phyloP scores from a whole-genome alignment of 2,888 invertebrate genomes.

The Dicyrtomina minuta region DNA sequence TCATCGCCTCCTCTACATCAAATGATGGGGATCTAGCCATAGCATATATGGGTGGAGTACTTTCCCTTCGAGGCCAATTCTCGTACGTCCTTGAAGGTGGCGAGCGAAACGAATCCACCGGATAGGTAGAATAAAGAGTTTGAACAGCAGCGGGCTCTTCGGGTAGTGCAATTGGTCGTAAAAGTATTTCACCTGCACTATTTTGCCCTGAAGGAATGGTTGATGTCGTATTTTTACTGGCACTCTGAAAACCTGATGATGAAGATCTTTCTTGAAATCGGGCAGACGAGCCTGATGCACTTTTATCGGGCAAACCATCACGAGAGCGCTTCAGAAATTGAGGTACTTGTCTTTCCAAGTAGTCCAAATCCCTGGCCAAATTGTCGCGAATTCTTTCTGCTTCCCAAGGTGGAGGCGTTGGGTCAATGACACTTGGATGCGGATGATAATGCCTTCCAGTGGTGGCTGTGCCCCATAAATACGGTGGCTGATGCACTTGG shows the following conservation, averaged over 20 bases:
- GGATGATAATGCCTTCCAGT: slow-evolving; percentile 53
- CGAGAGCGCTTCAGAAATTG: slow-evolving; percentile 43
- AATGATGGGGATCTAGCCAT: slow-evolving; percentile 57
- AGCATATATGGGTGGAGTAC: slow-evolving; percentile 62
- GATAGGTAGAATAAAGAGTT: slow-evolving; percentile 33
- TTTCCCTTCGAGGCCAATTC: slow-evolving; percentile 56
- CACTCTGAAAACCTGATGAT: slow-evolving; percentile 53
- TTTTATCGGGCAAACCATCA: slow-evolving; percentile 39
- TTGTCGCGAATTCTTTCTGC: slow-evolving; percentile 52
- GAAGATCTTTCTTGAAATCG: slow-evolving; percentile 50
- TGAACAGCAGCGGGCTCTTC: slow-evolving; percentile 43
- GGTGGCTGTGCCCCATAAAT: slow-evolving; percentile 53
- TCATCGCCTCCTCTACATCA: slow-evolving; percentile 46
- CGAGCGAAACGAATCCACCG: slow-evolving; percentile 19
- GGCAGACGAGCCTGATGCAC: slow-evolving; percentile 44
- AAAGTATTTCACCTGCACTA: slow-evolving; percentile 48
- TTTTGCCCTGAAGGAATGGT: slow-evolving; percentile 23
- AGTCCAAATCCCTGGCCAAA: slow-evolving; percentile 53
- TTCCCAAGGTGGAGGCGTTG: slow-evolving; percentile 53
- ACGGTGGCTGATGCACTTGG: slow-evolving; percentile 54
- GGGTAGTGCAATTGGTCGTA: slow-evolving; percentile 50
- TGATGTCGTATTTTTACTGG: slow-evolving; percentile 47
- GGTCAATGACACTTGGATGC: slow-evolving; percentile 44
- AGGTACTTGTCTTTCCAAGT: slow-evolving; percentile 53
- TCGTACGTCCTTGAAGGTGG: slow-evolving; percentile 38